A percentile compares a stretch with the other conserved stretches of the same genome.
Evolutionary conservation across 2,888 invertebrate species (phyloP).

Genomic region (Dioctria rufipes): DNA sequence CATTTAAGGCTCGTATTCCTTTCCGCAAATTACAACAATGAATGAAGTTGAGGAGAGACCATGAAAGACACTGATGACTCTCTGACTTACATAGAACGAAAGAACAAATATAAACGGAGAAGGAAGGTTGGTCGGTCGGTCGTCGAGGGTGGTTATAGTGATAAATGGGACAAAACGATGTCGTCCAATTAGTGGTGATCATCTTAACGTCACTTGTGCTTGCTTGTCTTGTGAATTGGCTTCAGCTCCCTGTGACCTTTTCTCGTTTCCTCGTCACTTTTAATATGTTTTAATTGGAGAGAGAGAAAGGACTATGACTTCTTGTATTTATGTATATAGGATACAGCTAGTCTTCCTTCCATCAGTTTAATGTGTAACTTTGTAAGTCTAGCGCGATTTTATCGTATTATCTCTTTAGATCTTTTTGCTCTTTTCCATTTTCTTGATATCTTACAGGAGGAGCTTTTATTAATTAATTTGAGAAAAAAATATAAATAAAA

Average conservation of each 20-base stretch:
- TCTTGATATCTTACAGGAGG: too few relatives aligned
- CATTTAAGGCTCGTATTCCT: slow-evolving; percentile 48
- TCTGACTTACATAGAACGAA: not conserved
- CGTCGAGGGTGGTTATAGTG: not conserved
- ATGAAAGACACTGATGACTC: slow-evolving; percentile 42
- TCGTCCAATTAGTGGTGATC: slow-evolving; percentile 61
- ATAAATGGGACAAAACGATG: slow-evolving; percentile 49
- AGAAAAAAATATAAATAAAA: too few relatives aligned
- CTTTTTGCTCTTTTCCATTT: too few relatives aligned
- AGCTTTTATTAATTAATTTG: too few relatives aligned
- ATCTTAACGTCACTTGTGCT: slow-evolving; percentile 60
- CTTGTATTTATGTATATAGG: too few relatives aligned
- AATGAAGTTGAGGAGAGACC: not conserved
- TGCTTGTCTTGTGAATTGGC: slow-evolving; percentile 31
- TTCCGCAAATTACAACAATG: slow-evolving; percentile 47
- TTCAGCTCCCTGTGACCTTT: slow-evolving; percentile 25
- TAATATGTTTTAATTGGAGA: not conserved
- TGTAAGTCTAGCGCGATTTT: too few relatives aligned
- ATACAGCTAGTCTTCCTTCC: not conserved
- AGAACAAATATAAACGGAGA: not conserved
- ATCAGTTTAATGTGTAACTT: too few relatives aligned
- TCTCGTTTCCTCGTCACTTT: slow-evolving; percentile 12
- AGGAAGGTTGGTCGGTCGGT: not conserved
- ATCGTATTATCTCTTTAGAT: too few relatives aligned
- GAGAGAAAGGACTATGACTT: too few relatives aligned